phyloP scores from a whole-genome alignment of 2,888 invertebrate species.

The Diabrotica balteata region DNA sequence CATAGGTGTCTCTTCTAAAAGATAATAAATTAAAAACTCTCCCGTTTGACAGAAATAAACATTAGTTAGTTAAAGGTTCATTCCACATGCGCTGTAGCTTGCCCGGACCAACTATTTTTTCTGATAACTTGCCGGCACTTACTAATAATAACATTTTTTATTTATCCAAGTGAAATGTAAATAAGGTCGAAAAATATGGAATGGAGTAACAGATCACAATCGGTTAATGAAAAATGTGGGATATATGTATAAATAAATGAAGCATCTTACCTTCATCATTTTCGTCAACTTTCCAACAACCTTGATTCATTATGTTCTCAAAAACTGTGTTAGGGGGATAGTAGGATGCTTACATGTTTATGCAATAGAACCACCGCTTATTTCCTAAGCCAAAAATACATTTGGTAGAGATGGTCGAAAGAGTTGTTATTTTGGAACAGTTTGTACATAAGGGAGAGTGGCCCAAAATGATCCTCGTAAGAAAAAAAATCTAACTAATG shows the following conservation, averaged over 20 bases:
- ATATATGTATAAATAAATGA: background rate
- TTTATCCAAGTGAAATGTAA: background rate
- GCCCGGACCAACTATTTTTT: no score
- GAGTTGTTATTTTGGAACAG: no score
- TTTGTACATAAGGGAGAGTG: no score
- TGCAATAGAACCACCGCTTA: conserved; percentile 32
- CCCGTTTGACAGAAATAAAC: no score
- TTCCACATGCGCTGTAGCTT: no score
- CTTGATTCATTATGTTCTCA: conserved; percentile 52
- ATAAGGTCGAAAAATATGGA: conserved; percentile 29
- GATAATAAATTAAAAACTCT: no score
- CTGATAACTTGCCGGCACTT: background rate
- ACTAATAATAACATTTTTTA: conserved; percentile 12
- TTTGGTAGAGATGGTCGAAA: background rate
- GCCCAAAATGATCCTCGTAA: no score
- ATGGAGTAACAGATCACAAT: conserved; percentile 5
- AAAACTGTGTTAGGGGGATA: background rate
- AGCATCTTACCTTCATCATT: conserved; percentile 58
- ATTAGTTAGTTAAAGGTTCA: no score
- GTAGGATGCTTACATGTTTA: conserved; percentile 11
- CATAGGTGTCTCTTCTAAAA: no score
- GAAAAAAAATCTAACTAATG: no score
- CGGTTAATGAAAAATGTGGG: conserved; percentile 7
- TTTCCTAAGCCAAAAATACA: conserved; percentile 33
- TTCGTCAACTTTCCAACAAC: conserved; percentile 59